Evolutionary conservation across 2,888 invertebrate species (phyloP), one percentile per base, ranked within the genome.

Genomic region (Nematopogon swammerdamellus): DNA sequence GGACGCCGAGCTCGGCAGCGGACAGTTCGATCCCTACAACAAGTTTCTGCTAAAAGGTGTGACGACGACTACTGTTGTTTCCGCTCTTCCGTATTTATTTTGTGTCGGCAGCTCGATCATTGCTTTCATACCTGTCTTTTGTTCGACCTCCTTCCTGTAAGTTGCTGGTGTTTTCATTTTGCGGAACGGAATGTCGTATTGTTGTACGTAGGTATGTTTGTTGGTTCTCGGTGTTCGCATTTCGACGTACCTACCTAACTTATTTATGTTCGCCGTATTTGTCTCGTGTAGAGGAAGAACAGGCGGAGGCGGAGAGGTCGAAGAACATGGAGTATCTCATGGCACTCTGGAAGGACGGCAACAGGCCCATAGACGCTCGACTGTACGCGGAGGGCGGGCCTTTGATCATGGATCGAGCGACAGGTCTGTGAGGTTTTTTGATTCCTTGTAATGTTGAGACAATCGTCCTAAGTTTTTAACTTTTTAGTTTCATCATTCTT

Each of bases 331-430:
- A 73, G 56, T 72, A 74, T 56, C 61, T 76, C 49, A 67, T 73
- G 64, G 73, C 77, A 55, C 71, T 70, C 50, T 74, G 73, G 74
- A 63, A 65, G 47, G 66, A 70, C 50, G 70, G 72, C 52, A 54
- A 63, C 43, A 70, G 71, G 57, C 66, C 70, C 47, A 62, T 65
- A 57, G 68, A 61, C 44, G 67, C 68, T 16, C n/a, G n/a, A n/a
- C 55, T 77, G 36, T 76, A 74, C 52, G 70, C 77, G 5, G 79
- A 79, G 59, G 79, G 79, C 50, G 79, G 79, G 20, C 76, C 76
- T 16, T 59, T 79, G 18, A 67, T 67, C 57, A 63, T 68, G 50
- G 68, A 72, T 46, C 36, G n/a, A 36, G 11, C 36, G n/a, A 36
- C 36, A 14, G 36, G 36, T 36, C 8, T 3, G 36, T 36, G 36